Base-by-base conservation (phyloP, 2,113 vertebrate genomes). In the Solenodon paradoxus region DNA sequence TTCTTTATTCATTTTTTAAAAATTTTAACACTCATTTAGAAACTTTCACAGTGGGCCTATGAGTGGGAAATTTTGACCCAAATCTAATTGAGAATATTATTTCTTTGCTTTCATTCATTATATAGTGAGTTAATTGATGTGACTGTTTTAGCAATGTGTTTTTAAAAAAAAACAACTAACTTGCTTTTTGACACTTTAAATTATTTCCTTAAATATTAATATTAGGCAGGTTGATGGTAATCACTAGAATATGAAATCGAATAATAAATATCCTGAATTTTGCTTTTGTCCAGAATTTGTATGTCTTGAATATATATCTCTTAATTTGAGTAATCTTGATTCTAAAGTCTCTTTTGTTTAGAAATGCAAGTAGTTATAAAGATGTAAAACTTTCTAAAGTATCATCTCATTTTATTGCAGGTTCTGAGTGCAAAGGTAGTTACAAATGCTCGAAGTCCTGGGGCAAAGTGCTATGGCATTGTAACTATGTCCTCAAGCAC, bases 381-480 rank as follows among this genome's bases (percentile, higher is more conserved):
- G 38, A 53, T 90, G 5, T 88, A 78, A 86, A 66, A 61, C 64
- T 92, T 81, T 45, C 42, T 96, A 22, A 69, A 95, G 85, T 95
- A 45, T 64, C 59, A 63, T 88, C 32, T 97, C 11, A 92, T 97
- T 93, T 81, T 72, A 20, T n/a, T n/a, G n/a, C 92, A 99, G 99
- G 99, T 99, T 87, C 98, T 99, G 92, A 99, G 99, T 96, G 99
- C 99, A 92, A 99, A 99, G 95, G 99, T 99, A 88, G 99, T 99
- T 74, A 99, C 99, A 92, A 99, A 99, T 86, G 99, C 99, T 77
- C 99, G 99, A 83, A 99, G 99, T 97, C 99, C 99, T 3, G 99
- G 99, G 82, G 99, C 99, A 59, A 99, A 99, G 90, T 99, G 99
- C 97, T 99, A 99, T 0, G 99, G 99, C 86, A 98, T 99, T 94